Conservation (phyloP, 2,113 vertebrate genomes). For the Pampusana beccarii region DNA sequence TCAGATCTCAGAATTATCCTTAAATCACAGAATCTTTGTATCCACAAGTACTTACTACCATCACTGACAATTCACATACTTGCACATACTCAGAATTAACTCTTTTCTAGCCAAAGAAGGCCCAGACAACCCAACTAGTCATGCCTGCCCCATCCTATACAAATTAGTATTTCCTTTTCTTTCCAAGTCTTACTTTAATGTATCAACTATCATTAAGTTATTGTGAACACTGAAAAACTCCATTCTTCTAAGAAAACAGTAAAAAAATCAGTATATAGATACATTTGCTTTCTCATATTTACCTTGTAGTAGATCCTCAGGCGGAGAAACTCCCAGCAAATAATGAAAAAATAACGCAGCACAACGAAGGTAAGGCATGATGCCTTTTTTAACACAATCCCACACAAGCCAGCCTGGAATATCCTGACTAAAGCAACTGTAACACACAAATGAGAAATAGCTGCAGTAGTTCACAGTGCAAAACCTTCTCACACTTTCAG, state of each 20-base stretch:
- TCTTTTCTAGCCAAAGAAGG: not conserved
- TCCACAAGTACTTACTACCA: not conserved
- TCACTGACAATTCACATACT: not conserved
- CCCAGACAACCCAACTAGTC: not conserved
- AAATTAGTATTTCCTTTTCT: not conserved
- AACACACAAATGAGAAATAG: conserved; percentile 30
- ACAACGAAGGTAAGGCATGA: conserved; percentile 90
- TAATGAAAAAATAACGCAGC: conserved; percentile 93
- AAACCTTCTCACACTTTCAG: not conserved
- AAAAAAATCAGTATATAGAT: not conserved
- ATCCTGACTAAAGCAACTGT: conserved; percentile 77
- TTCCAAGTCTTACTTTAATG: not conserved
- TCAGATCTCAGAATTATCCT: not conserved
- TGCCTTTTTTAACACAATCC: conserved; percentile 85
- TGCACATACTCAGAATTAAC: not conserved
- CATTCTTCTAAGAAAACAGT: not conserved
- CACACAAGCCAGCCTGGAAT: conserved; percentile 84
- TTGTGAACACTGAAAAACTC: not conserved
- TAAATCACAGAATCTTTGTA: not conserved
- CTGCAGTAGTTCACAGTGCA: not conserved
- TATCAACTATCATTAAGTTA: not conserved
- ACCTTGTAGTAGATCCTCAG: conserved; percentile 85
- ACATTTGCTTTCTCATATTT: conserved; percentile 27
- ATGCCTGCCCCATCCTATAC: not conserved
- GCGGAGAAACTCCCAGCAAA: conserved; percentile 91